Base-by-base conservation (phyloP, 1,140 invertebrate species). In the Cotesia glomerata region DNA sequence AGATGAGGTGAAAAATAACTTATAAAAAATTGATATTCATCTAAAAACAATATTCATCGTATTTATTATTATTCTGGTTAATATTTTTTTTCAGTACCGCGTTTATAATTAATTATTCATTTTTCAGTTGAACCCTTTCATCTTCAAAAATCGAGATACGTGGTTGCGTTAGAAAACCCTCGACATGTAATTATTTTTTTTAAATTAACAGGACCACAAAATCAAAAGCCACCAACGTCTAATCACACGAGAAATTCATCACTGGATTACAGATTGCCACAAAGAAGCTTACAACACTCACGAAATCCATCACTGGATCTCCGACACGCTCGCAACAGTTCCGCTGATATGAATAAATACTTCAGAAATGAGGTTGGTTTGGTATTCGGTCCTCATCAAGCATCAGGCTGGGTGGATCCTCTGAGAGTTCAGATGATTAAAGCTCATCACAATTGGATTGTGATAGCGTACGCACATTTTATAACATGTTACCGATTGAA, bases 371-470 rank as follows among this genome's bases (percentile, higher is more conserved):
- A 93, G 81, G 88, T 93, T 35, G 89, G 92, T 49, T 77, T 93
- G 66, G 89, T 93, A 45, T 92, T 93, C 80, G 90, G 91, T 68
- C 85, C 89, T 63, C 88, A 89, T 65, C 89, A 90, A 87, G 89
- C 87, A 76, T 91, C 90, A 45, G 89, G 88, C 74, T 96, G 94
- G 93, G 90, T 92, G 13, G 95, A 97, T 86, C 95, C 94, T 45
- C 82, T 96, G 76, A 89, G 95, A 77, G 96, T 97, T 52, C 93
- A 96, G 84, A 96, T 98, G 75, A 95, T 99, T 71, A 95, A 96
- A 85, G 97, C 97, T 13, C 97, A 99, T 89, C 96, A 98, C 83
- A 98, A 98, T 84, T 98, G 96, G 95, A 97, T 99, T 76, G 96
- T 95, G 70, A 96, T 98, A 36, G 97, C 96, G 9, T 99, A 98